Evolutionary conservation across 2,797 vertebrate species (phyloP).

Genomic region (Gymnocypris eckloni): DNA sequence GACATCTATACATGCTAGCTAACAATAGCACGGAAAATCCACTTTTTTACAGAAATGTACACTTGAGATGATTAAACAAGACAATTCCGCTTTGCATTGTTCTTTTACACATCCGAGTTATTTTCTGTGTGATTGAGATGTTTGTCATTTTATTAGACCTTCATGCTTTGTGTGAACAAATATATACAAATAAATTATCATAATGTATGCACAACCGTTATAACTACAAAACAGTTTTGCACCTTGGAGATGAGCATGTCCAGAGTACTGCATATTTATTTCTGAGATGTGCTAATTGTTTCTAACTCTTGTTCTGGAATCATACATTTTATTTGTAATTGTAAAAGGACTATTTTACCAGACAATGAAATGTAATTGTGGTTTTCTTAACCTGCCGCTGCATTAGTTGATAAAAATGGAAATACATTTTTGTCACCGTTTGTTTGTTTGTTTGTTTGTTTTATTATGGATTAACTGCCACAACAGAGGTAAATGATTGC

Average conservation of each 20-base stretch:
- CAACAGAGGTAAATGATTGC: neutral
- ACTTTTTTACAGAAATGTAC: neutral
- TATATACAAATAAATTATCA: slow-evolving; percentile 19
- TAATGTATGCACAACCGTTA: slow-evolving; percentile 24
- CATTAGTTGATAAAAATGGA: slow-evolving; percentile 43
- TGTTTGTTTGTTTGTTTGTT: slow-evolving; percentile 7
- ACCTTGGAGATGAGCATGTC: slow-evolving; percentile 30
- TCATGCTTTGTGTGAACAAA: slow-evolving; percentile 24
- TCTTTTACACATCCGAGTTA: neutral
- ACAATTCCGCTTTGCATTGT: slow-evolving; percentile 2
- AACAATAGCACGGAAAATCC: neutral
- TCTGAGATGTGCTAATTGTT: slow-evolving; percentile 20
- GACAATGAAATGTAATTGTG: slow-evolving; percentile 22
- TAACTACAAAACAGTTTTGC: slow-evolving; percentile 21
- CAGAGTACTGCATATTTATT: slow-evolving; percentile 26
- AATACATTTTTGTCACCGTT: neutral
- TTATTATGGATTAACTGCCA: neutral
- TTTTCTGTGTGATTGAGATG: slow-evolving; percentile 1
- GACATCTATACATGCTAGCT: neutral
- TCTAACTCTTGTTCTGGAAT: slow-evolving; percentile 22
- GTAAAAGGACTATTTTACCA: slow-evolving; percentile 37
- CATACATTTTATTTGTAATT: slow-evolving; percentile 19
- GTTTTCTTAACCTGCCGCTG: slow-evolving; percentile 24
- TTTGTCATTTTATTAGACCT: slow-evolving; percentile 2
- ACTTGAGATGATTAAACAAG: neutral